Percentiles rank a stretch among this genome's conserved stretches.
These are phyloP conservation scores for Notothenia rossii DNA, from an alignment of 2,113 vertebrate species.

Conservation along the genomic window DNA sequence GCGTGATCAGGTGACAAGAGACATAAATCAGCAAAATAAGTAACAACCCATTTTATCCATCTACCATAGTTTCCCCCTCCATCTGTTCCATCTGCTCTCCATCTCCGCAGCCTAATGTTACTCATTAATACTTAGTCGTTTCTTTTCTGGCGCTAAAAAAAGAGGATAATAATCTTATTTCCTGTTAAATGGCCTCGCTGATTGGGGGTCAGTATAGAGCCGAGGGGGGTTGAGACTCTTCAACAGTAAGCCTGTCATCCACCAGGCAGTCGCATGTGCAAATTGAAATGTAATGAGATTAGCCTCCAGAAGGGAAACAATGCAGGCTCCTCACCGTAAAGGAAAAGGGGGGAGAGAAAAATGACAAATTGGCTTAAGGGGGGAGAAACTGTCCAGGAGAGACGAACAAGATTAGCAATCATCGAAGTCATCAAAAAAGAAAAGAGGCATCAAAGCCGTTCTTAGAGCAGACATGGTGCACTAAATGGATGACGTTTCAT, in stretches of 20 bases:
- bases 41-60: slow-evolving; percentile 8
- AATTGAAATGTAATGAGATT: slow-evolving; percentile 83
- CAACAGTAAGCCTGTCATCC: slow-evolving; percentile 75
- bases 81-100: slow-evolving; percentile 60
- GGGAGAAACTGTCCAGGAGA: slow-evolving; percentile 50
- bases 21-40: slow-evolving; percentile 13
- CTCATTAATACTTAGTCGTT: slow-evolving; percentile 52
- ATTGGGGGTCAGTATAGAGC: slow-evolving; percentile 51
- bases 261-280: slow-evolving; percentile 81
- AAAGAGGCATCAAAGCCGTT: slow-evolving; percentile 32
- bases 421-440: slow-evolving; percentile 55
- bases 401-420: slow-evolving; percentile 53
- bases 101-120: slow-evolving; percentile 45
- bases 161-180: slow-evolving; percentile 71
- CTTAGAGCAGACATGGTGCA: slow-evolving; percentile 14
- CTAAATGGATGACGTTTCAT: slow-evolving; percentile 26
- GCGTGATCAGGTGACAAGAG: slow-evolving; percentile 13
- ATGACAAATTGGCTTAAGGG: slow-evolving; percentile 63
- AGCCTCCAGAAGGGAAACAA: slow-evolving; percentile 74
- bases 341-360: slow-evolving; percentile 23
- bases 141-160: slow-evolving; percentile 55
- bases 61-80: slow-evolving; percentile 25
- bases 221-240: slow-evolving; percentile 54
- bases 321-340: slow-evolving; percentile 50
- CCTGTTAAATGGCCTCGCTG: slow-evolving; percentile 58